These are phyloP conservation scores for Myocastor coypus DNA, from an alignment of 2,113 vertebrate genomes.

Conservation along the genomic window DNA sequence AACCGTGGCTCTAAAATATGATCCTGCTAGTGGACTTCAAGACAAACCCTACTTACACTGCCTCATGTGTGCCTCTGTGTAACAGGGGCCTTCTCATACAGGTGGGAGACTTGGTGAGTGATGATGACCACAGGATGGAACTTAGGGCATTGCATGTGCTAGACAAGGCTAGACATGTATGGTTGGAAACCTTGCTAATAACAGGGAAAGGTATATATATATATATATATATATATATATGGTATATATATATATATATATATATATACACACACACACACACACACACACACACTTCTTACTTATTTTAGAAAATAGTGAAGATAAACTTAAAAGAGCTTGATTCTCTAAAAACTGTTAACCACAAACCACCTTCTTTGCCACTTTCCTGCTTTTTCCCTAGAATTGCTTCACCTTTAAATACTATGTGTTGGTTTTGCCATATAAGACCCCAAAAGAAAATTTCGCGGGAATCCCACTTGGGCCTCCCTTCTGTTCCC, in stretches of 20 bases:
- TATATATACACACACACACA: too few species aligned
- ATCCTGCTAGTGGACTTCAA: background rate
- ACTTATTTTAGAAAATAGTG: constrained; percentile 23
- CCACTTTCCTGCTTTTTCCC: background rate
- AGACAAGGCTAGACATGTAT: background rate
- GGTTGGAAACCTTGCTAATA: background rate
- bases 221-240: too few species aligned
- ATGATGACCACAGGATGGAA: background rate
- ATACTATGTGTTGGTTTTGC: background rate
- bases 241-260: too few species aligned
- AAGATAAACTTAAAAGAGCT: constrained; percentile 57
- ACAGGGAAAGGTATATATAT: background rate
- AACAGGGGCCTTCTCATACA: background rate
- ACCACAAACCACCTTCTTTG: background rate
- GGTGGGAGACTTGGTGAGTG: background rate
- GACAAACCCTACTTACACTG: background rate
- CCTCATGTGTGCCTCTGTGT: background rate
- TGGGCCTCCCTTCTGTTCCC: too few species aligned
- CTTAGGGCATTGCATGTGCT: background rate
- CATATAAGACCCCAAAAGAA: too few species aligned
- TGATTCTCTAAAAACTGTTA: constrained; percentile 31
- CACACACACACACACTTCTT: too few species aligned
- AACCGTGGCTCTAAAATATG: constrained; percentile 8
- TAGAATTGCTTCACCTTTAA: background rate
- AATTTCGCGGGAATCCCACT: too few species aligned